These are phyloP conservation scores for Branchipolynoe longqiensis DNA, from an alignment of 2,888 invertebrate genomes.

Conservation along the genomic window DNA sequence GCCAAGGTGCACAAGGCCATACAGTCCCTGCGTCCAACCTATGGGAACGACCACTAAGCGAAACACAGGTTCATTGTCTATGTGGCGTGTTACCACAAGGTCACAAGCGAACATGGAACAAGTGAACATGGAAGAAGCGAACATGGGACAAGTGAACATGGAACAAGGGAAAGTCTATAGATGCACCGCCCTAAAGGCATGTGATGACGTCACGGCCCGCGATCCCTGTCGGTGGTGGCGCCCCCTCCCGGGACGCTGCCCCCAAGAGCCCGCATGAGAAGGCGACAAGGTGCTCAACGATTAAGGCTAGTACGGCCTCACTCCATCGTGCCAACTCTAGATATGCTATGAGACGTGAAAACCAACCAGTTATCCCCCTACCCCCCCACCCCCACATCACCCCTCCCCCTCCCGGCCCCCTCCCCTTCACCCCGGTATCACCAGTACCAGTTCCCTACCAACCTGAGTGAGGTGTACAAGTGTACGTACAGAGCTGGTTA, in stretches of 20 bases:
- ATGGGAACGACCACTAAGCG: too few relatives aligned
- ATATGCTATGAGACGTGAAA: background rate
- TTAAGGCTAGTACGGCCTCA: constrained; percentile 8
- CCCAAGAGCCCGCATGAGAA: background rate
- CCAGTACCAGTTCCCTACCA: background rate
- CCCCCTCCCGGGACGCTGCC: background rate
- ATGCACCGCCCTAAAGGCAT: background rate
- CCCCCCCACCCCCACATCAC: background rate
- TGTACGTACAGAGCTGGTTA: constrained; percentile 28
- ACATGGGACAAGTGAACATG: too few relatives aligned
- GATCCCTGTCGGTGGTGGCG: background rate
- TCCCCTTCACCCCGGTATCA: background rate
- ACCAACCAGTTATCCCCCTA: too few relatives aligned
- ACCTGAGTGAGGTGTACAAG: constrained; percentile 24
- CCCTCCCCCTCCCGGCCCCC: background rate
- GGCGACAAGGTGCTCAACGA: background rate
- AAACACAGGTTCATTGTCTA: too few relatives aligned
- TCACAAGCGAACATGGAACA: too few relatives aligned
- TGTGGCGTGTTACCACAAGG: too few relatives aligned
- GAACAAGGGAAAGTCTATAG: too few relatives aligned
- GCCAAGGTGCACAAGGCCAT: too few relatives aligned
- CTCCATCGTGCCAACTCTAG: constrained; percentile 29
- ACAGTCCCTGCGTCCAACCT: too few relatives aligned
- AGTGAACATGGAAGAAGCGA: too few relatives aligned
- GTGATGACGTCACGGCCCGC: too few relatives aligned